Conservation (phyloP, 92 coral and sea anemone species). For the Meandrina meandrites region DNA sequence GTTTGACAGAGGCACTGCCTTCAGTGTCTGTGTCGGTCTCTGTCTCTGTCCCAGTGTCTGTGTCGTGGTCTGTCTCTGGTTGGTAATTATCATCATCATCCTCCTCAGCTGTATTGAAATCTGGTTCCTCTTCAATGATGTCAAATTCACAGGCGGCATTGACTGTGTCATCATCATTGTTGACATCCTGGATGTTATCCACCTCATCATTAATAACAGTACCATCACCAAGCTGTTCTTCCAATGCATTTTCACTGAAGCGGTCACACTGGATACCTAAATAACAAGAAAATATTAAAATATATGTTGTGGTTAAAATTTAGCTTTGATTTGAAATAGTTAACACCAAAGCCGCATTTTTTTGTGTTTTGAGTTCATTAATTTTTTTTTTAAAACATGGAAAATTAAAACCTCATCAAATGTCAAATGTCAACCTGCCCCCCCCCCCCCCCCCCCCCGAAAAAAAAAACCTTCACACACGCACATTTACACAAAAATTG, state of each 20-base stretch:
- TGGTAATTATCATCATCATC: neutral
- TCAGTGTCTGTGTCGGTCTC: neutral
- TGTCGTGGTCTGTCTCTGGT: neutral
- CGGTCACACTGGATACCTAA: conserved; percentile 1
- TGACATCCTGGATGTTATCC: conserved; percentile 8
- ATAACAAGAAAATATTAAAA: neutral
- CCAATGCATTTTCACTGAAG: neutral
- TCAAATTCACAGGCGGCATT: conserved; percentile 26
- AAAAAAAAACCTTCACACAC: too few species aligned
- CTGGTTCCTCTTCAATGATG: conserved; percentile 28
- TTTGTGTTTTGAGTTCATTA: too few species aligned
- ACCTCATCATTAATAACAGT: neutral
- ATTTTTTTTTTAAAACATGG: too few species aligned
- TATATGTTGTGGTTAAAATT: too few species aligned
- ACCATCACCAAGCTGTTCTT: neutral
- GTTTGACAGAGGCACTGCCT: neutral
- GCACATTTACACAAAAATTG: too few species aligned
- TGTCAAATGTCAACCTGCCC: too few species aligned
- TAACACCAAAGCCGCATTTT: too few species aligned
- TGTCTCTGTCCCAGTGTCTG: conserved; percentile 16
- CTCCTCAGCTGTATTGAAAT: neutral
- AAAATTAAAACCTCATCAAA: too few species aligned
- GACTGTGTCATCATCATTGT: conserved; percentile 2
- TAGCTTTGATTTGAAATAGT: too few species aligned
- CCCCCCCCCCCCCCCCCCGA: too few species aligned